phyloP scores from a whole-genome alignment of 2,888 invertebrate genomes.

The Tryphoninae sp. region DNA sequence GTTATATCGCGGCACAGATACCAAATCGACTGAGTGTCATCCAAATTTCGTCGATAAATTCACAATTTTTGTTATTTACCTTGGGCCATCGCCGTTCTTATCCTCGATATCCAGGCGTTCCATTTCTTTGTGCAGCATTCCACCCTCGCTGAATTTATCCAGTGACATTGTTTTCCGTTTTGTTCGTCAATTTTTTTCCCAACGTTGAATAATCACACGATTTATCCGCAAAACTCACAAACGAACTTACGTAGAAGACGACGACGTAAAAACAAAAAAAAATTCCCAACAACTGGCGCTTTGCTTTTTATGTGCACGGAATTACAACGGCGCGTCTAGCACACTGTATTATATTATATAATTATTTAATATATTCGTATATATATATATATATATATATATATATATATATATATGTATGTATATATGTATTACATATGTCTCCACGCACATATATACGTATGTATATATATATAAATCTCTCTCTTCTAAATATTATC shows the following conservation, averaged over 20 bases:
- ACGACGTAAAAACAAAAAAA: constrained; percentile 29
- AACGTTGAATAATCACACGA: constrained; percentile 14
- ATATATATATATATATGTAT: constrained; percentile 17
- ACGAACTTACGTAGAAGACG: constrained; percentile 28
- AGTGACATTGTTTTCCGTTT: constrained; percentile 72
- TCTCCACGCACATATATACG: constrained; percentile 63
- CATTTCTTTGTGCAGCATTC: constrained; percentile 78
- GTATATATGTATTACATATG: constrained; percentile 56
- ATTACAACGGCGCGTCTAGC: constrained; percentile 52
- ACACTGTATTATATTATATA: constrained; percentile 55
- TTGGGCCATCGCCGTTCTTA: constrained; percentile 78
- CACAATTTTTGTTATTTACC: constrained; percentile 70
- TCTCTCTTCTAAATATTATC: constrained; percentile 59
- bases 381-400: constrained; percentile 43
- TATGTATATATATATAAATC: constrained; percentile 57
- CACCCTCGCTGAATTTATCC: constrained; percentile 79
- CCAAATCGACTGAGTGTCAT: not conserved
- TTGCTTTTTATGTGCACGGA: constrained; percentile 57
- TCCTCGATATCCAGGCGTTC: constrained; percentile 79
- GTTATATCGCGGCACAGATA: not conserved
- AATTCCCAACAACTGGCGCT: constrained; percentile 58
- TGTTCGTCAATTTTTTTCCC: constrained; percentile 37
- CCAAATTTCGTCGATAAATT: constrained; percentile 1
- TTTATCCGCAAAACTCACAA: constrained; percentile 48
- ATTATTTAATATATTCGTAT: constrained; percentile 60